Percentiles rank a stretch among this genome's conserved stretches.
These are phyloP conservation scores for Cinara cedri DNA, from an alignment of 2,888 invertebrate genomes.

Conservation along the genomic window DNA sequence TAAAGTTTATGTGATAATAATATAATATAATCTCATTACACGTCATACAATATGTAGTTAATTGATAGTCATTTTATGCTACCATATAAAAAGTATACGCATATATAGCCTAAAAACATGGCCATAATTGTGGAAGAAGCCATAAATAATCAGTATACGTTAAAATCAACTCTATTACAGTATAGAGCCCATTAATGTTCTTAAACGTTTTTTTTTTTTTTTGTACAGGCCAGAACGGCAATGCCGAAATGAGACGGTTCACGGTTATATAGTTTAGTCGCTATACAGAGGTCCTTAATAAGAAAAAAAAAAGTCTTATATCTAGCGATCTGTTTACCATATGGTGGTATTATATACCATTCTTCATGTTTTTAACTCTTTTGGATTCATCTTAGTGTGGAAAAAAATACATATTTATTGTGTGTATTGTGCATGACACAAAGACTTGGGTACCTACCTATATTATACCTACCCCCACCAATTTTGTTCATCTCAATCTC, in stretches of 20 bases:
- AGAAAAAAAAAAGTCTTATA: not conserved
- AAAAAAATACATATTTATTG: too few relatives aligned
- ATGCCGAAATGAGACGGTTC: not conserved
- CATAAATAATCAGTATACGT: constrained; percentile 31
- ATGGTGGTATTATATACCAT: not conserved
- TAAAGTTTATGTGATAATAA: not conserved
- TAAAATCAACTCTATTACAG: constrained; percentile 16
- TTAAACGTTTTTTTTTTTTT: not conserved
- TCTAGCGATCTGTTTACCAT: not conserved
- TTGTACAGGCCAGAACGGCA: not conserved
- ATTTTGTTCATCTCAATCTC: too few relatives aligned
- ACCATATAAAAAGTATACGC: not conserved
- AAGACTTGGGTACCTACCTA: too few relatives aligned
- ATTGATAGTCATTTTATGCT: constrained; percentile 12
- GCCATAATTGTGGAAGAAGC: constrained; percentile 9
- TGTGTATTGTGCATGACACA: too few relatives aligned
- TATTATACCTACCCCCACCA: too few relatives aligned
- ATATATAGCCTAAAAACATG: not conserved
- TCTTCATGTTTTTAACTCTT: too few relatives aligned
- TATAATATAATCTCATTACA: constrained; percentile 6
- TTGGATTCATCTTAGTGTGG: too few relatives aligned
- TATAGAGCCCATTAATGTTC: constrained; percentile 14
- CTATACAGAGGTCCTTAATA: not conserved
- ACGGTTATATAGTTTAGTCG: constrained; percentile 18
- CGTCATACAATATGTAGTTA: not conserved